phyloP scores from a whole-genome alignment of 2,113 vertebrate species.

The Ellobius talpinus region DNA sequence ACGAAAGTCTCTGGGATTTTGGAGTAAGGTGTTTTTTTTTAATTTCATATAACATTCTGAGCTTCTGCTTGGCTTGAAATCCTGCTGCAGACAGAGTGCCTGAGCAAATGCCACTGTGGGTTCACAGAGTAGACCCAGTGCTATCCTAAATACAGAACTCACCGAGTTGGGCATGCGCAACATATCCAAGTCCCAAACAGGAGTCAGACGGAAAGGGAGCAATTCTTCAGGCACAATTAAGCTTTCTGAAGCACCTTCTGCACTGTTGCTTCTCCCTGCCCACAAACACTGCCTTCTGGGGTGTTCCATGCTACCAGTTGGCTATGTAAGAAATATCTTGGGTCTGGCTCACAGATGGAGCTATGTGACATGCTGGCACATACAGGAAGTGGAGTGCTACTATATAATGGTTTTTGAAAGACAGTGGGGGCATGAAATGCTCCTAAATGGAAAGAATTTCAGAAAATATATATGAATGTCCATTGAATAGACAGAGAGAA shows the following conservation, averaged over 20 bases:
- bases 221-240: background rate
- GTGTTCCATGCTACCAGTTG: background rate
- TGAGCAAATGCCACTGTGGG: background rate
- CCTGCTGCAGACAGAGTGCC: background rate
- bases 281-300: constrained; percentile 18
- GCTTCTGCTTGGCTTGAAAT: background rate
- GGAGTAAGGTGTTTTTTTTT: background rate
- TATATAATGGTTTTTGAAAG: background rate
- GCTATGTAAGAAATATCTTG: constrained; percentile 26
- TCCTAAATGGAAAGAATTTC: background rate
- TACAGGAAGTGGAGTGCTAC: background rate
- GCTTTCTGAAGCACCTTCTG: background rate
- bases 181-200: background rate
- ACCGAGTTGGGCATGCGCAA: background rate
- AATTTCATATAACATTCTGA: background rate
- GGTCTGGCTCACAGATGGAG: background rate
- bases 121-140: background rate
- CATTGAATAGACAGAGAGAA: background rate
- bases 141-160: background rate
- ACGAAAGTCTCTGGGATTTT: background rate
- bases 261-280: background rate
- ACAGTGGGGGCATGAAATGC: background rate
- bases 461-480: background rate
- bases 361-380: background rate
- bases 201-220: background rate